Conservation (phyloP, 2,797 vertebrate genomes). For the Kryptopterus vitreolus region DNA sequence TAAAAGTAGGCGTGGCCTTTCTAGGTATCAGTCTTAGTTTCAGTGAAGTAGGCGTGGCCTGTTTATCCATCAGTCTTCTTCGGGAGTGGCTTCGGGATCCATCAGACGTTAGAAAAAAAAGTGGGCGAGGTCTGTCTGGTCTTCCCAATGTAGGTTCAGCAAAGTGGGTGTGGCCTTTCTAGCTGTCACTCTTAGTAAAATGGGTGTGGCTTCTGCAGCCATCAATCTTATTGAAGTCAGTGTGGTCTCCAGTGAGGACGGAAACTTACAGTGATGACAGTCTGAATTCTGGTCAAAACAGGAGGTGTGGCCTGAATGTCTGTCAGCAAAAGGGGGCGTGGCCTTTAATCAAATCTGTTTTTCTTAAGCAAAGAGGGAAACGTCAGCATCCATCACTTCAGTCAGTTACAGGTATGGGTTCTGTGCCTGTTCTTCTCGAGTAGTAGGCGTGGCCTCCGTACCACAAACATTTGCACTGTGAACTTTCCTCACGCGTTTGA, state of each 20-base stretch:
- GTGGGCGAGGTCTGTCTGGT: too few species aligned
- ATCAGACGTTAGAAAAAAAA: too few species aligned
- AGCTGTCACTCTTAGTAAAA: neutral
- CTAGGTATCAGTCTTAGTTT: too few species aligned
- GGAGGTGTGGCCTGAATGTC: neutral
- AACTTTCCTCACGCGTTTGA: neutral
- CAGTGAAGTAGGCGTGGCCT: too few species aligned
- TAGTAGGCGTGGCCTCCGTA: neutral
- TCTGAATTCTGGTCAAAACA: neutral
- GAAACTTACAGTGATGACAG: neutral
- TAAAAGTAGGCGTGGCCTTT: too few species aligned
- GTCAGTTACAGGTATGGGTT: neutral
- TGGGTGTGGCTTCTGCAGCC: neutral
- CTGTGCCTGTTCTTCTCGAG: neutral
- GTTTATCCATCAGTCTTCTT: neutral
- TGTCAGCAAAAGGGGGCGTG: neutral
- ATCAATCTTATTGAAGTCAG: neutral
- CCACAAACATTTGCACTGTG: neutral
- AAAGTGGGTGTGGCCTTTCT: neutral
- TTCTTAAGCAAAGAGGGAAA: neutral
- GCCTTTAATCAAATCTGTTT: neutral
- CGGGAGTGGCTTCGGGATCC: neutral
- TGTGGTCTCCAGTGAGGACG: too few species aligned
- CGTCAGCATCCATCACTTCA: neutral
- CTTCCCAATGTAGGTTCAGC: too few species aligned